phyloP scores from a whole-genome alignment of 2,888 invertebrate species.

The Drosophila pseudotakahashii region DNA sequence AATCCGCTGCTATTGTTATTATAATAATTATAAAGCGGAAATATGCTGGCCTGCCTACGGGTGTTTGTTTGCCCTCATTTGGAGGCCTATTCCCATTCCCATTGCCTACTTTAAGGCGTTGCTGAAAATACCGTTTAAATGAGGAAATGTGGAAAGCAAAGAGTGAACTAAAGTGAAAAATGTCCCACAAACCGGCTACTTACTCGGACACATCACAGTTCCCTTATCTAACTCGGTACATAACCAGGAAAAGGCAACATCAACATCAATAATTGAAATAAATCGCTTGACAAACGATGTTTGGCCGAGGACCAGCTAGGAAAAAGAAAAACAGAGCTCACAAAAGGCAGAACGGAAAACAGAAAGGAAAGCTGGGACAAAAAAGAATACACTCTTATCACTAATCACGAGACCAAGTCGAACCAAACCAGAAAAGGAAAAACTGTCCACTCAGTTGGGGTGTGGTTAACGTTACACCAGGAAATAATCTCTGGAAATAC shows the following conservation, averaged over 20 bases:
- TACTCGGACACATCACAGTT: constrained; percentile 3
- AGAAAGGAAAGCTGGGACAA: constrained; percentile 6
- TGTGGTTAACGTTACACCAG: neutral
- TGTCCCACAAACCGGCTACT: constrained; percentile 17
- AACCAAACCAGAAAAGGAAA: constrained; percentile 7
- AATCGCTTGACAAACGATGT: constrained; percentile 75
- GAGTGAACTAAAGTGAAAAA: constrained; percentile 9
- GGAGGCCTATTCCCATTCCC: neutral
- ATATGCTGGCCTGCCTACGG: constrained; percentile 31
- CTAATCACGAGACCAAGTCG: constrained; percentile 60
- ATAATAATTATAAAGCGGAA: constrained; percentile 48
- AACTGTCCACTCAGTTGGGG: neutral
- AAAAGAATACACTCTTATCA: constrained; percentile 55
- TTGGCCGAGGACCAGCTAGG: constrained; percentile 15
- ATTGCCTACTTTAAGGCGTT: constrained; percentile 10
- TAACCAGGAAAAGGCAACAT: constrained; percentile 29
- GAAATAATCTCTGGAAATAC: neutral
- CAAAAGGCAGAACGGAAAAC: constrained; percentile 8
- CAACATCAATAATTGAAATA: constrained; percentile 75
- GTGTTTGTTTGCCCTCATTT: neutral
- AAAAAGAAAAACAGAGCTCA: constrained; percentile 10
- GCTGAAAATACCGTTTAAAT: constrained; percentile 4
- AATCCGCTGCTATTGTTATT: constrained; percentile 48
- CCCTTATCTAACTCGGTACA: constrained; percentile 29
- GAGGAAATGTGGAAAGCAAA: neutral